Evolutionary conservation across 2,888 invertebrate genomes (phyloP).

Genomic region (Hypena proboscidalis): DNA sequence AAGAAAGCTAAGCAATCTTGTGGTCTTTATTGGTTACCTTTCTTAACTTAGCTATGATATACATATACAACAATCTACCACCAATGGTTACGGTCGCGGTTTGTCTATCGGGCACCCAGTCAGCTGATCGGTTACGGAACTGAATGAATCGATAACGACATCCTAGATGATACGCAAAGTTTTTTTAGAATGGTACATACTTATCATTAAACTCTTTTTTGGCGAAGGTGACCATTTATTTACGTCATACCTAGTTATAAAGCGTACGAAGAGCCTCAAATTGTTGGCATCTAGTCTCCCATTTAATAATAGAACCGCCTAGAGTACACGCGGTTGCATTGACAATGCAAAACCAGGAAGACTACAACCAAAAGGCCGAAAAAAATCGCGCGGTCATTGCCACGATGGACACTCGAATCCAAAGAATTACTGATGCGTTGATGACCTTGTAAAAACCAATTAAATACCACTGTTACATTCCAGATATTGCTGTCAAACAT

Average conservation of each 20-base stretch:
- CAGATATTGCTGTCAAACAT: conserved; percentile 20
- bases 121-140: too few species aligned
- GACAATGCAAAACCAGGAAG: conserved; percentile 13
- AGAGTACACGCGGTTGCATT: conserved; percentile 4
- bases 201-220: conserved; percentile 3
- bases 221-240: conserved; percentile 24
- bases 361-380: conserved; percentile 10
- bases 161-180: background rate
- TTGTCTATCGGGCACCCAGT: too few species aligned
- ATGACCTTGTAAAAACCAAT: conserved; percentile 30
- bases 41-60: too few species aligned
- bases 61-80: too few species aligned
- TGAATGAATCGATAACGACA: too few species aligned
- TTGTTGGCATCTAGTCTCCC: conserved; percentile 10
- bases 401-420: conserved; percentile 15
- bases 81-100: too few species aligned
- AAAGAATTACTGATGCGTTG: conserved; percentile 12
- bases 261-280: conserved; percentile 19
- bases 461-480: conserved; percentile 7
- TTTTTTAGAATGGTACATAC: background rate
- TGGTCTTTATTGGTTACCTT: too few species aligned
- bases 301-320: conserved; percentile 13
- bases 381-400: conserved; percentile 30
- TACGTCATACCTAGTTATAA: conserved; percentile 13
- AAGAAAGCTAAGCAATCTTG: too few species aligned